Evolutionary conservation across 1,140 invertebrate species (phyloP), one percentile per base, ranked within the genome.

Genomic region (Parasteatoda tepidariorum): DNA sequence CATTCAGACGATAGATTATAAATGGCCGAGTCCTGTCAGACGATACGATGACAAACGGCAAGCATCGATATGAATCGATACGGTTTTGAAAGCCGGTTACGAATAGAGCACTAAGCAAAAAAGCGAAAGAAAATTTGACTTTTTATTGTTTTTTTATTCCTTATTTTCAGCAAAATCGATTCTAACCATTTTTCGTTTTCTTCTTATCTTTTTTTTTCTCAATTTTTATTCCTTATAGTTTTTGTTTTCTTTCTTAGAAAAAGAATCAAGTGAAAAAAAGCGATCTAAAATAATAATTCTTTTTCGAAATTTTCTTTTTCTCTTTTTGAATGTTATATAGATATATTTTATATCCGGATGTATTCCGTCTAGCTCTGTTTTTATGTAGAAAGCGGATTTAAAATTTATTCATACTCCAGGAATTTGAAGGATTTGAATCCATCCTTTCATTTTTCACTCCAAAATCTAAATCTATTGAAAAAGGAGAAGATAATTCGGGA

Each of bases 41-140:
- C 59, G 64, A 33, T 59, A 68, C 62, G 76, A 79, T 68, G 64
- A 79, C 62, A 79, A 79, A 79, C 62, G 76, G 64, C 62, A 57
- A 79, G 76, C 64, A 79, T 79, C 62, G 64, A 79, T 79, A 79
- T 33, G 62, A 79, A 79, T 79, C 64, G 64, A 68, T 79, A 68
- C 76, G 62, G 76, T 68, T 79, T 79, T 68, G 76, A 68, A 79
- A 79, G 64, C 41, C 64, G 31, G 74, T 76, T 76, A 54, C 59
- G 38, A 34, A 64, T 64, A 64, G 13, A 11, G 31, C n/a, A 41
- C 15, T 15, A n/a, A 31, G 33, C 13, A 64, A 31, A 57, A 22
- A n/a, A 18, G 26, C 11, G 18, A 30, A 38, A 26, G 48, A 67
- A 67, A 79, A 68, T 67, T 55, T 59, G 18, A 15, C 6, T 67